Evolutionary conservation across 2,888 invertebrate species (phyloP), one percentile per base, ranked within the genome.

Genomic region (Chymomyza caudatula): DNA sequence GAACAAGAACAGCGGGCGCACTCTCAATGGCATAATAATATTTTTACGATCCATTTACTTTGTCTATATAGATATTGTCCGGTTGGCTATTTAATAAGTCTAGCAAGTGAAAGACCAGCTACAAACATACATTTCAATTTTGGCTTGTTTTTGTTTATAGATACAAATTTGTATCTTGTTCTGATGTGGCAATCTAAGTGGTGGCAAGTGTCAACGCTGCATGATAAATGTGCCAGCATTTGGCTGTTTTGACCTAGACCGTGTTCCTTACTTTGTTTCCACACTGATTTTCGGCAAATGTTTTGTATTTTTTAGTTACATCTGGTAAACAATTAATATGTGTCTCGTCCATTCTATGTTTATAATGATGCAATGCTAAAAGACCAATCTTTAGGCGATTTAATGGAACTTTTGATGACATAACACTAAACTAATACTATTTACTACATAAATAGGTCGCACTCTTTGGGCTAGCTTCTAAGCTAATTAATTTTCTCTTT

Each of bases 21-120:
- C 59, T 65, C 68, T 78, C 86, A 85, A 79, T 74, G 84, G 81
- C 77, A 80, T 83, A 71, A 87, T 77, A 82, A 82, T 84, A 83
- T 86, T 75, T 87, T 87, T 73, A 82, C 76, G 84, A 81, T 63
- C 87, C 86, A 82, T 82, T 85, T 75, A 70, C 37, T 71, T 70
- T 75, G 86, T 77, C 82, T 82, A 77, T 82, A 82, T 82, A 78
- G 78, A 73, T 83, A 79, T 65, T 69, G 69, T 76, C 74, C 71
- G 78, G 82, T 54, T 49, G 22, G 42, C 19, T 37, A 19, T 55
- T 55, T 56, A 56, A 56, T 43, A 56, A 47, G 47, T 19, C 19
- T 47, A 47, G 17, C 47, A 47, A 47, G 47, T 47, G 47, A 19
- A 17, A 19, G 15, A 47, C 17, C 29, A 37, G 29, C 29, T 11